These are phyloP conservation scores for Cephus spinipes DNA, from an alignment of 2,888 invertebrate genomes.

Conservation along the genomic window DNA sequence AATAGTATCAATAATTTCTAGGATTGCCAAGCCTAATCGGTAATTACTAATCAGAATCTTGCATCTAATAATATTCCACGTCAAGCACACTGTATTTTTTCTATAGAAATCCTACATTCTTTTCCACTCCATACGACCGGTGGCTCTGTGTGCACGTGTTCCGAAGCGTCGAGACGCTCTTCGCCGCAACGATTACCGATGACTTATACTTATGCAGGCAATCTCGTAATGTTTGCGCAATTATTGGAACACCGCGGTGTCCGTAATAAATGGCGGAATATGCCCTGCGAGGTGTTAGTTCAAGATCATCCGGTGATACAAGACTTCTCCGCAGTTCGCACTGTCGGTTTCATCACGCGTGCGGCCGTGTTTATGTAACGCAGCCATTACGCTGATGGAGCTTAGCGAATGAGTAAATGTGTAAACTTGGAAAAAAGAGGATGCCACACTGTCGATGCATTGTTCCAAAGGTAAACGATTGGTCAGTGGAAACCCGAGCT, in stretches of 20 bases:
- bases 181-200: conserved; percentile 50
- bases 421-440: background rate
- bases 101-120: background rate
- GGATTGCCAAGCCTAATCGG: background rate
- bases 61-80: background rate
- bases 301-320: conserved; percentile 62
- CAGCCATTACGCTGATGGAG: background rate
- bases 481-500: background rate
- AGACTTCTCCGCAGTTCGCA: conserved; percentile 22
- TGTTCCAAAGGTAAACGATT: background rate
- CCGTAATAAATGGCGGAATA: conserved; percentile 61
- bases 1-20: background rate
- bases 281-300: conserved; percentile 65
- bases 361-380: conserved; percentile 1
- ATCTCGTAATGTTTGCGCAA: conserved; percentile 60
- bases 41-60: background rate
- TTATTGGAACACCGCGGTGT: conserved; percentile 61
- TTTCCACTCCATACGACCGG: background rate
- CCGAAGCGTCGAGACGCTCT: background rate
- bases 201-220: conserved; percentile 60
- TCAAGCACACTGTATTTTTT: background rate
- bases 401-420: background rate
- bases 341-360: conserved; percentile 1
- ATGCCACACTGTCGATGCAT: background rate
- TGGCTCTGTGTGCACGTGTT: background rate